Base-by-base conservation (phyloP, 2,797 vertebrate genomes). In the Myotis vivesi region DNA sequence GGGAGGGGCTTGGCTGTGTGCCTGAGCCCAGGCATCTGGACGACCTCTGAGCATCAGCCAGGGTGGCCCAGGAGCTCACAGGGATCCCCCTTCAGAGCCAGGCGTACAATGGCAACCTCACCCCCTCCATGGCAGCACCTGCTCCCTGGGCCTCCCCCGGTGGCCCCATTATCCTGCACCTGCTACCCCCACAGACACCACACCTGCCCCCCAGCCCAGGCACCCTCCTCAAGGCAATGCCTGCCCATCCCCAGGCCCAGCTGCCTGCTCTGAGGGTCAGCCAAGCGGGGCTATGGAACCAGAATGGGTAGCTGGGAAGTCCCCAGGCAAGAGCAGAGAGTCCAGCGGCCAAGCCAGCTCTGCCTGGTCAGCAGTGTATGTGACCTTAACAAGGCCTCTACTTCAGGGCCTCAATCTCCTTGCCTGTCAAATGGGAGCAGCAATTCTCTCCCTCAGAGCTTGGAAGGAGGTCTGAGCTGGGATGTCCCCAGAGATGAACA, bases 1-100 rank as follows among this genome's bases (percentile, higher is more conserved):
- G 97, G 98, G 98, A 98, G 98, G 98, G 97, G 97, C 94, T 98
- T 98, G 97, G 98, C 97, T 98, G 97, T 97, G 96, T 98, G 98
- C 97, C 97, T 97, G 97, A 96, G 97, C 98, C 97, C 96, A 97
- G 97, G 98, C 98, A 98, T 98, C 98, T 72, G 92, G 82, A 97
- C 80, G 95, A 98, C 98, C 98, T 98, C 98, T 97, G 98, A 87
- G 92, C 41, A 72, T 87, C 81, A 96, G 94, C 87, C 93, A 92
- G 96, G 95, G 92, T 94, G 90, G 94, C 87, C 92, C 87, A 73
- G 79, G 55, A 53, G 85, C 87, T 90, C 72, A 49, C 28, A 85
- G 89, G 84, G 71, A 80, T 55, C 16, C 85, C 90, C 87, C 84
- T 88, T 69, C 64, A 88, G 81, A 76, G 89, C 73, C 5, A 2